Conservation (phyloP, 2,113 vertebrate genomes). For the Uria aalge region DNA sequence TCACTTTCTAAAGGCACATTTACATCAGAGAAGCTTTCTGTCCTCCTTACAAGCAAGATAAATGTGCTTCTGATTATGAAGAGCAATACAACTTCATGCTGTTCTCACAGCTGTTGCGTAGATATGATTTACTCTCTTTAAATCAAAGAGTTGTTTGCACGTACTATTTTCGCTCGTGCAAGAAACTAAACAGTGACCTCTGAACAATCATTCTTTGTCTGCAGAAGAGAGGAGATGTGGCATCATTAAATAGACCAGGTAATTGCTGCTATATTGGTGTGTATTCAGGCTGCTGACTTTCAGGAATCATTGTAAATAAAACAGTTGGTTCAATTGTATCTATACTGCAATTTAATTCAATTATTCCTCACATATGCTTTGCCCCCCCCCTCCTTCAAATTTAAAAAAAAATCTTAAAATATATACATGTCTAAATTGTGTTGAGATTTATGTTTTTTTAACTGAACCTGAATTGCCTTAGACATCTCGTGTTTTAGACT, state of each 20-base stretch:
- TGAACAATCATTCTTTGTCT: constrained; percentile 24
- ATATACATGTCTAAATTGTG: neutral
- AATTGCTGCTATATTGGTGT: constrained; percentile 44
- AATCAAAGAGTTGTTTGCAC: neutral
- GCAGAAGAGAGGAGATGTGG: neutral
- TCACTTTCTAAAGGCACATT: constrained; percentile 74
- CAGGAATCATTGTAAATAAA: constrained; percentile 64
- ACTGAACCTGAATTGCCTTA: neutral
- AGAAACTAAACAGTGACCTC: constrained; percentile 24
- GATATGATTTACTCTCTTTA: neutral
- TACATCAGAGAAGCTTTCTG: constrained; percentile 62
- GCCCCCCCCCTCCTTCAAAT: neutral
- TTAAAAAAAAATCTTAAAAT: neutral
- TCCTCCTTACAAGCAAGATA: constrained; percentile 18
- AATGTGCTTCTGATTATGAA: neutral
- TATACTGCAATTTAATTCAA: constrained; percentile 23
- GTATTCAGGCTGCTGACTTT: constrained; percentile 53
- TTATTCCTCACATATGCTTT: neutral
- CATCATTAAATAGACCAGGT: constrained; percentile 20
- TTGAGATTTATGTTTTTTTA: neutral
- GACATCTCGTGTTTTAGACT: neutral
- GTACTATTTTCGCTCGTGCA: neutral
- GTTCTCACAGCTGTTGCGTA: neutral
- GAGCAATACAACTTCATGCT: neutral
- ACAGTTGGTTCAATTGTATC: constrained; percentile 35